Conservation (phyloP, 1,140 invertebrate genomes). For the Littorina saxatilis region DNA sequence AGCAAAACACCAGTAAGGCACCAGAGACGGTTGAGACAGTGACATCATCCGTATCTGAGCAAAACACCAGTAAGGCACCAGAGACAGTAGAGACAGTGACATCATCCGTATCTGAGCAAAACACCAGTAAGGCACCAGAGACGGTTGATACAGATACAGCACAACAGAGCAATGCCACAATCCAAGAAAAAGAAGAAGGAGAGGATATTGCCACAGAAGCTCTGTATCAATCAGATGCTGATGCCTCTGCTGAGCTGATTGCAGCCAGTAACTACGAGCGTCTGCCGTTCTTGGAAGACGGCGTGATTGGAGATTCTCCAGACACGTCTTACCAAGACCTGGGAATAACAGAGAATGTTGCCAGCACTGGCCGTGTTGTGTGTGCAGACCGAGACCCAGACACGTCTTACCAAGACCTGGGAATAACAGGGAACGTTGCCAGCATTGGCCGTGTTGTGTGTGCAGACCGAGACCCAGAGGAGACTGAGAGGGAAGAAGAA, state of each 20-base stretch:
- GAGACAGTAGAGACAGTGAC: not conserved
- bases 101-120: not conserved
- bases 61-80: not conserved
- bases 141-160: not conserved
- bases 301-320: constrained; percentile 35
- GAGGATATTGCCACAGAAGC: not conserved
- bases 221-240: constrained; percentile 23
- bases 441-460: not conserved
- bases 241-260: constrained; percentile 51
- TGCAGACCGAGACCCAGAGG: not conserved
- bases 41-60: not conserved
- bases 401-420: not conserved
- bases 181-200: not conserved
- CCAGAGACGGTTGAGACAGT: not conserved
- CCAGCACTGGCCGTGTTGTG: not conserved
- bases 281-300: constrained; percentile 47
- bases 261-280: constrained; percentile 69
- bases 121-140: not conserved
- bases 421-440: not conserved
- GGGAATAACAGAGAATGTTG: not conserved
- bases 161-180: not conserved
- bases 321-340: constrained; percentile 21
- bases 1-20: too few relatives aligned
- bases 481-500: not conserved
- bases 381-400: constrained; percentile 14